Conservation (phyloP, 2,797 vertebrate genomes). For the Cyprinella venusta region DNA sequence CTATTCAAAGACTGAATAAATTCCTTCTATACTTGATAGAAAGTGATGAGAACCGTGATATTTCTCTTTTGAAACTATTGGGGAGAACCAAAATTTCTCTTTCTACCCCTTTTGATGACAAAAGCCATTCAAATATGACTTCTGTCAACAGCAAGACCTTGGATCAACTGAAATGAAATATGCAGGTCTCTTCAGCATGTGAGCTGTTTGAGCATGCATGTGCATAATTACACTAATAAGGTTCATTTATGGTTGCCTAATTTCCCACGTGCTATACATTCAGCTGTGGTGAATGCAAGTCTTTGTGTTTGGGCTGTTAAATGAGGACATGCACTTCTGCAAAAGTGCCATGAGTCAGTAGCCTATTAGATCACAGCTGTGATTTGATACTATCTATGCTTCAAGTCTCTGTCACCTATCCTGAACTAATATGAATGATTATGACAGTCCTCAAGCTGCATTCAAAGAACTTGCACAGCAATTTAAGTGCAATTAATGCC, state of each 20-base stretch:
- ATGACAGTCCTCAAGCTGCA: neutral
- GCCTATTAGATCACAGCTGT: neutral
- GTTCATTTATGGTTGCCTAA: slow-evolving; percentile 38
- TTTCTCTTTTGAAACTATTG: slow-evolving; percentile 39
- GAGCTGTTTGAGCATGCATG: slow-evolving; percentile 9
- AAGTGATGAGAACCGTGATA: neutral
- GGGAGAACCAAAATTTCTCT: slow-evolving; percentile 31
- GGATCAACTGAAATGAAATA: neutral
- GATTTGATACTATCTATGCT: neutral
- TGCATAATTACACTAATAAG: slow-evolving; percentile 21
- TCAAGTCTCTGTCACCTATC: neutral
- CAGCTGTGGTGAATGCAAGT: slow-evolving; percentile 52
- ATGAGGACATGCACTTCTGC: neutral
- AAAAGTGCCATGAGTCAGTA: neutral
- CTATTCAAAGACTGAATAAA: slow-evolving; percentile 12
- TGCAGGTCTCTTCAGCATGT: neutral
- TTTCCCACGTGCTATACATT: slow-evolving; percentile 42
- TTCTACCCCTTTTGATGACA: neutral
- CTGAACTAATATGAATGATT: neutral
- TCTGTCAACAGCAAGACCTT: slow-evolving; percentile 12
- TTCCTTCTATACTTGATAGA: neutral
- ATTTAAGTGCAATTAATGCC: neutral
- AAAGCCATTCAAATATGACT: neutral
- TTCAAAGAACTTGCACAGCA: neutral
- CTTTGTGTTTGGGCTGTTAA: slow-evolving; percentile 40